Base-by-base conservation (phyloP, 2,888 invertebrate species). In the Polyommatus iphigenia region DNA sequence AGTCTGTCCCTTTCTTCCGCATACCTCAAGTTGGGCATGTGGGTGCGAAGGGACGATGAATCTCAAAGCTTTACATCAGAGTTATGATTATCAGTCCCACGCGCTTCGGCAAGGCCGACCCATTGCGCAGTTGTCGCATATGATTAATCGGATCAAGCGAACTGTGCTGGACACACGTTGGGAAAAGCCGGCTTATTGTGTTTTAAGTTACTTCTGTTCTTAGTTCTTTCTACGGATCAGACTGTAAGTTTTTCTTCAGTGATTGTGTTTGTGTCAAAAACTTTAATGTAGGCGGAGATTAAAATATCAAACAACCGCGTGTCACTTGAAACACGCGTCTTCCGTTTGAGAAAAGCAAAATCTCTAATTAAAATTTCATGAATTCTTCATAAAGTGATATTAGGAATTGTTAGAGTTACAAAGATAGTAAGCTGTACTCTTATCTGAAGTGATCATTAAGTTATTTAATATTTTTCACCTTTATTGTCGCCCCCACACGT, bases 121-220 rank as follows among this genome's bases (percentile, higher is more conserved):
- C 85, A 87, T 89, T 93, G 91, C 94, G 94, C 91, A 94, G 91
- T 93, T 90, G 91, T 87, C 87, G 83, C 84, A 82, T 88, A 92
- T 93, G 93, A 94, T 93, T 93, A 92, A 93, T 92, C 90, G 85
- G 86, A 82, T 85, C 85, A 86, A 85, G 82, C 85, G 86, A 90
- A 87, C 89, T 89, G 88, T 89, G 88, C 89, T 88, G 93, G 93
- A 92, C 93, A 91, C 86, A 87, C 88, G 87, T 86, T 84, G 86
- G 83, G 83, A 86, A 86, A 83, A 84, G 84, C 84, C 88, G 87
- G 86, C 86, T 86, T 76, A 75, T 18, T 75, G 50, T 29, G 46
- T 50, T 75, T 2, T 15, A 36, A 41, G 41, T 75, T 67, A 46
- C 77, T 54, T 8, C 4, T 10, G 5, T 32, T 24, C 46, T 59